Evolutionary conservation across 2,888 invertebrate genomes (phyloP), one percentile per base, ranked within the genome.

Genomic region (Drosophila putrida): DNA sequence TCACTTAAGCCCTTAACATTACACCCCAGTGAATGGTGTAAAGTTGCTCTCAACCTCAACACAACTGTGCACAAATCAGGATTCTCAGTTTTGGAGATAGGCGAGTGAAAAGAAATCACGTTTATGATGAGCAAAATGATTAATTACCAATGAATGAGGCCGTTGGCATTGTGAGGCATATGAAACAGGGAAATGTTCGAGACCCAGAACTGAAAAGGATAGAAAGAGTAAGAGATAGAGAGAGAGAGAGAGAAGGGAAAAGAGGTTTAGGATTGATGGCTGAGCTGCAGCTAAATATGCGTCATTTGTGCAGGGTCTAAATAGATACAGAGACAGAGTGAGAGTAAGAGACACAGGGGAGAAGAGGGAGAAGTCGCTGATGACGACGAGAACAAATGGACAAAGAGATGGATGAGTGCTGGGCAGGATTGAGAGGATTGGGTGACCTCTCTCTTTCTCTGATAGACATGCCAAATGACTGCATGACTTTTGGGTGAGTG

Each of bases 81-180:
- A 59, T 57, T 33, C 49, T 67, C 59, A 47, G 49, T 46, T 41
- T 38, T 13, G 60, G 38, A 54, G 79, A 70, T 68, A 54, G 44
- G n/a, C 73, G 46, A 65, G 67, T 51, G 76, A 69, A 78, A 87
- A 80, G 75, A 87, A 90, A 85, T 88, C 84, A 83, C 82, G 91
- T 88, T 90, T 90, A 90, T 91, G 90, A 90, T 88, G 90, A 90
- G 83, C 76, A 87, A 82, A 86, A 90, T 90, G 90, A 90, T 91
- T 90, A 90, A 90, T 90, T 91, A 85, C 88, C 88, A 88, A 90
- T 89, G 85, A 90, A 90, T 90, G 90, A 90, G 90, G 82, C 83
- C 78, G 78, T 80, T 76, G 82, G 74, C 83, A 82, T 71, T 70
- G 73, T 55, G 43, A 65, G 76, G 71, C 78, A 67, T 66, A 67